These are phyloP conservation scores for Thaumatotibia leucotreta DNA, from an alignment of 1,140 invertebrate genomes.

Conservation along the genomic window DNA sequence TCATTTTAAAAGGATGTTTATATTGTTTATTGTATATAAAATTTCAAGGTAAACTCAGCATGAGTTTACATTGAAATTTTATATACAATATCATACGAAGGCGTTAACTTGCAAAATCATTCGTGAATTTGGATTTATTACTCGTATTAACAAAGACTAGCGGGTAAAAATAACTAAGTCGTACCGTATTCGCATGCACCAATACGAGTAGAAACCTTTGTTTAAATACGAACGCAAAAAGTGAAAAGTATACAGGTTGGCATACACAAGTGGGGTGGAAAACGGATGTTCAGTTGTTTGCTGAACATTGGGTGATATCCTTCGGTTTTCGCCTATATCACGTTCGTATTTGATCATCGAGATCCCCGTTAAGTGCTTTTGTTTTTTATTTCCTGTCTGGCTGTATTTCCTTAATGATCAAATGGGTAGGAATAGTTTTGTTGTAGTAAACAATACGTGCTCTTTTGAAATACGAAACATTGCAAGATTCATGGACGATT, in stretches of 20 bases:
- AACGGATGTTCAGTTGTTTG: constrained; percentile 5
- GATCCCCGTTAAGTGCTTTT: constrained; percentile 1
- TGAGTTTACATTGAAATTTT: no score
- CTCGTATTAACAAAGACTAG: no score
- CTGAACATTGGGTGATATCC: constrained; percentile 5
- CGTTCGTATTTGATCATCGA: background rate
- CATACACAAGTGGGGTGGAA: constrained; percentile 11
- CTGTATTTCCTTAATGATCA: background rate
- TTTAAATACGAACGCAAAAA: background rate
- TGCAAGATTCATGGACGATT: no score
- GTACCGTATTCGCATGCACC: background rate
- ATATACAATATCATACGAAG: no score
- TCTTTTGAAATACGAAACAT: no score
- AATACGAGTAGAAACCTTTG: background rate
- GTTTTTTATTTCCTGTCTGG: background rate
- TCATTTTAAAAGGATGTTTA: no score
- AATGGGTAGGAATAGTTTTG: background rate
- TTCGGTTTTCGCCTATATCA: constrained; percentile 8
- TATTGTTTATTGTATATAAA: no score
- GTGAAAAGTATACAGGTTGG: constrained; percentile 7
- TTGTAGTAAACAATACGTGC: background rate
- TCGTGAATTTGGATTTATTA: no score
- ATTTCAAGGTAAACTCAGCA: no score
- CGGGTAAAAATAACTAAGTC: no score
- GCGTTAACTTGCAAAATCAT: no score